These are phyloP conservation scores for Cyprinodon tularosa DNA, from an alignment of 2,113 vertebrate genomes.

Conservation along the genomic window DNA sequence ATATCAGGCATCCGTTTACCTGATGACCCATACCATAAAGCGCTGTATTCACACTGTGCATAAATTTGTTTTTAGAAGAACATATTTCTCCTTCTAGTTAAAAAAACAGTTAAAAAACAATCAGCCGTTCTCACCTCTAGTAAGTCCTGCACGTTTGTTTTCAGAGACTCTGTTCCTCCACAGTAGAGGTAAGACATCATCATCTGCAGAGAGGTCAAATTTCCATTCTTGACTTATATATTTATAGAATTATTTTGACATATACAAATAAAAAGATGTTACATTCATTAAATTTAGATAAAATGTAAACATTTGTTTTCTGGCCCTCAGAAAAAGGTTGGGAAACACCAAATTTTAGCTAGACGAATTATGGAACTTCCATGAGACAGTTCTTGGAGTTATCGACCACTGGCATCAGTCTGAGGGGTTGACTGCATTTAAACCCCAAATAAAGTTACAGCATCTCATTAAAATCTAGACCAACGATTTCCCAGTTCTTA, in stretches of 20 bases:
- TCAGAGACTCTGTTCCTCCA: slow-evolving; percentile 90
- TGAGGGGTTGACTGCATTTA: neutral
- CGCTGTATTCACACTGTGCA: neutral
- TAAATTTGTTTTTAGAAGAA: neutral
- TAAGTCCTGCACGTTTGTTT: slow-evolving; percentile 86
- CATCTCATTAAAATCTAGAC: neutral
- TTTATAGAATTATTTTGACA: neutral
- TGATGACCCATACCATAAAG: neutral
- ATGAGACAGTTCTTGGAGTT: neutral
- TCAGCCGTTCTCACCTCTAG: slow-evolving; percentile 85
- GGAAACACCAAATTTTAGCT: too few relatives aligned
- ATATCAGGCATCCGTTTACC: neutral
- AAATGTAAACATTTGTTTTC: neutral
- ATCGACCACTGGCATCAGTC: neutral
- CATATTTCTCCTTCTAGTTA: neutral
- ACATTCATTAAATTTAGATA: neutral
- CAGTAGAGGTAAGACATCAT: slow-evolving; percentile 98
- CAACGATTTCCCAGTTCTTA: neutral
- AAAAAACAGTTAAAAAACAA: neutral
- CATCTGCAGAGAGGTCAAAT: slow-evolving; percentile 80
- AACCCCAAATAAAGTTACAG: neutral
- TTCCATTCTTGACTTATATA: neutral
- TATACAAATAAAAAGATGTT: neutral
- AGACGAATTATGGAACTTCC: too few relatives aligned
- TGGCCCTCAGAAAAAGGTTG: neutral